These are phyloP conservation scores for Drosophila simulans DNA, from an alignment of 1,140 invertebrate species.

Conservation along the genomic window DNA sequence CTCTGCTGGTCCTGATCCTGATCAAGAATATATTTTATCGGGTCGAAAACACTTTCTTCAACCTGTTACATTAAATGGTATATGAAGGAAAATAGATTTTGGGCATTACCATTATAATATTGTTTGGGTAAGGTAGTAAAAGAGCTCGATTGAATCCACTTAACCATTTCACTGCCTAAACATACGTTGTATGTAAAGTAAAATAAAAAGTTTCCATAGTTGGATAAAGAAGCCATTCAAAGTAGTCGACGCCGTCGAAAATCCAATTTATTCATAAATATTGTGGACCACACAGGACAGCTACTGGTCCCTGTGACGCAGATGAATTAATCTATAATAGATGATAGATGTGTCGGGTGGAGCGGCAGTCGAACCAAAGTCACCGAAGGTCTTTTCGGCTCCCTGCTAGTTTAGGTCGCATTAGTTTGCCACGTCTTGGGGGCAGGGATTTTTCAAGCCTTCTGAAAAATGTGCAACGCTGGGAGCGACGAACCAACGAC, in stretches of 20 bases:
- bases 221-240: slow-evolving; percentile 2
- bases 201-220: background rate
- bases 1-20: too few relatives aligned
- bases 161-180: too few relatives aligned
- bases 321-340: slow-evolving; percentile 83
- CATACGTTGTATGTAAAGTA: too few relatives aligned
- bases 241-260: slow-evolving; percentile 46
- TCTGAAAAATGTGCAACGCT: slow-evolving; percentile 81
- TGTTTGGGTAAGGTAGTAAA: too few relatives aligned
- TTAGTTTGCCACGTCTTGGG: slow-evolving; percentile 25
- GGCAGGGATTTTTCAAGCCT: slow-evolving; percentile 67
- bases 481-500: slow-evolving; percentile 51
- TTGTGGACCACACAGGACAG: slow-evolving; percentile 75
- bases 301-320: slow-evolving; percentile 71
- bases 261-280: slow-evolving; percentile 84
- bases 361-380: slow-evolving; percentile 77
- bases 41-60: too few relatives aligned
- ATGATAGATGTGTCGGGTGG: slow-evolving; percentile 82
- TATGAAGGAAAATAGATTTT: too few relatives aligned
- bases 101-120: too few relatives aligned
- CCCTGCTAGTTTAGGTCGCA: slow-evolving; percentile 17
- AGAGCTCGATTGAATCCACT: too few relatives aligned
- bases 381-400: slow-evolving; percentile 45
- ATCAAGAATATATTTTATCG: too few relatives aligned
- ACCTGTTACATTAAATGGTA: too few relatives aligned